Evolutionary conservation across 2,888 invertebrate genomes (phyloP), one percentile per base, ranked within the genome.

Genomic region (Quadroppia sp.): DNA sequence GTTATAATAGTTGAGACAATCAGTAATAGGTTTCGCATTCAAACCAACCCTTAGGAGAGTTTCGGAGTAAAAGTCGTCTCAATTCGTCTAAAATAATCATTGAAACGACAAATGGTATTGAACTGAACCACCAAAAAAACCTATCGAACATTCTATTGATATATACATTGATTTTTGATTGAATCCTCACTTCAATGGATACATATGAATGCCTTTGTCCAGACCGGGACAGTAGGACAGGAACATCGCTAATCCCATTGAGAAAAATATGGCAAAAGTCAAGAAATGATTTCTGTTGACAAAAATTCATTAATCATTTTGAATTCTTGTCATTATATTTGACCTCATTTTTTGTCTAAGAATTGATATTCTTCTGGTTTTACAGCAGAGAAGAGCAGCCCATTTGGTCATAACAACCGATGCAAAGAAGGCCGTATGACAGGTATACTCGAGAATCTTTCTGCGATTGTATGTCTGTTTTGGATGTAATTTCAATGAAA

Each of bases 41-140:
- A 83, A 98, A 89, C 94, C 95, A 98, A 83, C 97, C 96, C 82
- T 96, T 96, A 79, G 97, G 97, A 86, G 93, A 92, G 86, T 94
- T 91, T 76, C 97, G 90, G 83, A 97, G 88, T 86, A 96, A 92
- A 88, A 92, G 94, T 85, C 95, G 91, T 85, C 97, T 90, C 83
- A 90, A 89, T 87, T 98, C 98, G 85, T 98, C 97, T 87, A 97
- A 97, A 84, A 97, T 90, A 88, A 97, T 97, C 87, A 98, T 97
- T 82, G 94, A 89, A 85, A 97, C 86, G 88, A 93, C 92, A 89
- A 98, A 98, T 80, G 97, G 97, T 83, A 98, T 87, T 81, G 95
- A 96, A 79, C 95, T 95, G 85, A 98, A 87, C 97, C 97, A 98
- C 97, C 97, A 98, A 81, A 94, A 92, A 85, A 95, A 92, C 87